These are phyloP conservation scores for Trichonephila inaurata DNA, from an alignment of 1,140 invertebrate genomes.

Conservation along the genomic window DNA sequence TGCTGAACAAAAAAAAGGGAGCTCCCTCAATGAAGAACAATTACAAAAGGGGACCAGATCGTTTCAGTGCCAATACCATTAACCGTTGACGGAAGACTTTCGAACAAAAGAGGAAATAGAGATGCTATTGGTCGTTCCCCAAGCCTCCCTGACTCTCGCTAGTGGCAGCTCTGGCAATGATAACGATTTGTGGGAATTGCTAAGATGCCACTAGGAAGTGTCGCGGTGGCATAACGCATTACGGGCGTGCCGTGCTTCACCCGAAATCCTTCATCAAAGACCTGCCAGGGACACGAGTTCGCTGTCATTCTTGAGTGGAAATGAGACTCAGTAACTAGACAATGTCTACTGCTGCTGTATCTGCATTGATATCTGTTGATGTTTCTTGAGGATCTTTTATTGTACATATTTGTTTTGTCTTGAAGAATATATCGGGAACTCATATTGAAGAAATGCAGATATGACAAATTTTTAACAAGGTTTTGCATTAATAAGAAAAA, in stretches of 20 bases:
- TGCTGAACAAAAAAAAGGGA: too few relatives aligned
- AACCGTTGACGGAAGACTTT: neutral
- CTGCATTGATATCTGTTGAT: neutral
- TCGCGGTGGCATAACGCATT: constrained; percentile 63
- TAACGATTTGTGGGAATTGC: constrained; percentile 74
- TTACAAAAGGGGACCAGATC: neutral
- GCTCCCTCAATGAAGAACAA: neutral
- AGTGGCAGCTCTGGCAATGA: constrained; percentile 75
- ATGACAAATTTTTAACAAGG: too few relatives aligned
- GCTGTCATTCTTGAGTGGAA: neutral
- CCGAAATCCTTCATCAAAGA: constrained; percentile 37
- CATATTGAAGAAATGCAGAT: too few relatives aligned
- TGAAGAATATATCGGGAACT: neutral
- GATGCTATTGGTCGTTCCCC: neutral
- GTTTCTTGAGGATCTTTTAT: neutral
- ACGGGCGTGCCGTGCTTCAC: constrained; percentile 34
- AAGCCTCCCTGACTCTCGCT: constrained; percentile 60
- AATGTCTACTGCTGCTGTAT: neutral
- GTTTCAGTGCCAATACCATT: neutral
- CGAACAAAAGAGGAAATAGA: neutral
- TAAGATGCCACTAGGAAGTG: constrained; percentile 76
- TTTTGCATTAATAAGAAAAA: too few relatives aligned
- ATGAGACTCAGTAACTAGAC: neutral
- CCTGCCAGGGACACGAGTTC: neutral
- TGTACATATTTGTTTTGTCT: neutral